Evolutionary conservation across 1,140 invertebrate genomes (phyloP).

Genomic region (Parasteatoda tepidariorum): DNA sequence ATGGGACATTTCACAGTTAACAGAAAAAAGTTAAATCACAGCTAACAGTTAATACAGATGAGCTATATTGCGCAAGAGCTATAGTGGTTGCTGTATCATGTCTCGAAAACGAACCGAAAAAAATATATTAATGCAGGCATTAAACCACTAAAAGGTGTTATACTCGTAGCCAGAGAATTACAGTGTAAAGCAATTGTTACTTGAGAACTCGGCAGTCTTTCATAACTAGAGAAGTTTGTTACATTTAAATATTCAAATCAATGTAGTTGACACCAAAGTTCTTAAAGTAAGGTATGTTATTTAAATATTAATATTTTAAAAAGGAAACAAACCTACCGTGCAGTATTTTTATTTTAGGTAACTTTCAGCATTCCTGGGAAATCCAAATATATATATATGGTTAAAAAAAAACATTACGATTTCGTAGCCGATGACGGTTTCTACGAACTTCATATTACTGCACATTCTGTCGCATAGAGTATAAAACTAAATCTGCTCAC

Average conservation of each 20-base stretch:
- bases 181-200: neutral
- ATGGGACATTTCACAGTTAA: too few relatives aligned
- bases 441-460: neutral
- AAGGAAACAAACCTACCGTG: too few relatives aligned
- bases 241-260: neutral
- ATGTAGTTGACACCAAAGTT: neutral
- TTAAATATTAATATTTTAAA: too few relatives aligned
- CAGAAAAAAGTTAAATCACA: neutral
- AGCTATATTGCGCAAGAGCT: too few relatives aligned
- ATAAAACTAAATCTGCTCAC: neutral
- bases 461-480: too few relatives aligned
- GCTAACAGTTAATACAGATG: neutral
- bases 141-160: neutral
- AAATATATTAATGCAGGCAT: neutral
- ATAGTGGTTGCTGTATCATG: too few relatives aligned
- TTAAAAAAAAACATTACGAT: neutral
- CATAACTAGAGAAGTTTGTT: neutral
- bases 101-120: neutral
- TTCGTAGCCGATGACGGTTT: neutral
- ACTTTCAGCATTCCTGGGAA: too few relatives aligned
- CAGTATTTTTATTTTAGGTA: too few relatives aligned
- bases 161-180: neutral
- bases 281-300: too few relatives aligned
- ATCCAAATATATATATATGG: too few relatives aligned
- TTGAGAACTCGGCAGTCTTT: neutral